Evolutionary conservation across 1,140 invertebrate species (phyloP), one percentile per base, ranked within the genome.

Genomic region (Hylaeus anthracinus): DNA sequence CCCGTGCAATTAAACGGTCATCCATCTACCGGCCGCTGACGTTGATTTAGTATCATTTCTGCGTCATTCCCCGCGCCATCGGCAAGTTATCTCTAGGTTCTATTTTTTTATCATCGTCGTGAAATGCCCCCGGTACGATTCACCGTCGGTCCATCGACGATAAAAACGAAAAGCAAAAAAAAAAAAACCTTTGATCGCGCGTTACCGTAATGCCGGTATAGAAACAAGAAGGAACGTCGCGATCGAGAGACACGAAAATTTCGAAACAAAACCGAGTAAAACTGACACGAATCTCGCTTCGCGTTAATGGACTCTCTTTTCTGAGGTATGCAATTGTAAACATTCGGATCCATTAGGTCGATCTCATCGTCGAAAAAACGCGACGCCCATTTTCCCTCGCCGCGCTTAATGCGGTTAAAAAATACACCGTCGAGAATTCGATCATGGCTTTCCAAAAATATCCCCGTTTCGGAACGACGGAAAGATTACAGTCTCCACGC

Each of bases 21-120:
- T 67, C 65, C 10, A 67, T 67, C 65, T 67, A 5, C 43, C n/a
- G 65, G 12, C 45, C n/a, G 43, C 8, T 48, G 65, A 67, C 65
- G 26, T 67, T 67, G 65, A 56, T 58, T 71, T 71, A 71, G 69
- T 58, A 71, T 71, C 69, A 71, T 71, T 71, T 71, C 69, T 41
- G 69, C 53, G 53, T 71, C 69, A 43, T 43, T 71, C 51, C 65
- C 14, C 45, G 45, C 45, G 43, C n/a, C 8, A 53, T 5, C 15
- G 6, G 8, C 14, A 9, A 8, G n/a, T 12, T 10, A 4, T 8
- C 45, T 10, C 3, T 26, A 2, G n/a, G 51, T 51, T 51, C 51
- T 51, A 3, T 14, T n/a, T 8, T 45, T 1, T 15, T 3, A 3
- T 5, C 45, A n/a, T 15, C 37, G 60, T 14, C 9, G 51, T 10